These are phyloP conservation scores for Mastomys natalensis DNA, from an alignment of 2,113 vertebrate species.

Conservation along the genomic window DNA sequence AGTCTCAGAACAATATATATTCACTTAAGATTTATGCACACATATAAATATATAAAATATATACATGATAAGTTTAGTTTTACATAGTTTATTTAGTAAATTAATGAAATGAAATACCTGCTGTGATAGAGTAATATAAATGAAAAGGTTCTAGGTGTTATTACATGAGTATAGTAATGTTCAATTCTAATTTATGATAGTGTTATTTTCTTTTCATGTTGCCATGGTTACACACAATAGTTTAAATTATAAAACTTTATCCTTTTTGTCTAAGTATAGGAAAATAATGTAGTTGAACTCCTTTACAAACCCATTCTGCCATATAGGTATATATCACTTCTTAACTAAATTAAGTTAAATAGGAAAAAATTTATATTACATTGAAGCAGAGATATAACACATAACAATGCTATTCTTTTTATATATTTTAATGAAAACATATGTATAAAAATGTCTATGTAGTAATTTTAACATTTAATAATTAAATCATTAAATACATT, in stretches of 20 bases:
- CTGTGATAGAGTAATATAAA: not conserved
- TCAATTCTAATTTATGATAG: not conserved
- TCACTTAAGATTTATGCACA: not conserved
- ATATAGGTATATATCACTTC: not conserved
- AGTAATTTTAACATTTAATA: not conserved
- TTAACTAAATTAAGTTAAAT: not conserved
- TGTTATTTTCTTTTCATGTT: not conserved
- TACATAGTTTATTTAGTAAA: not conserved
- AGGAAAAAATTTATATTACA: not conserved
- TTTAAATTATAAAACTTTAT: not conserved
- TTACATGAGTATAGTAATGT: not conserved
- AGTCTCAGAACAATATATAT: not conserved
- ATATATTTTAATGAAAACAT: not conserved
- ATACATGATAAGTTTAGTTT: not conserved
- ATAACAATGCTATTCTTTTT: not conserved
- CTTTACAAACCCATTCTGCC: not conserved
- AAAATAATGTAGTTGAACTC: not conserved
- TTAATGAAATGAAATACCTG: not conserved
- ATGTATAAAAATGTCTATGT: not conserved
- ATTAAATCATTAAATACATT: not conserved
- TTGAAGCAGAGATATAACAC: not conserved
- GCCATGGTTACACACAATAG: not conserved
- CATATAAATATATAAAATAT: not conserved
- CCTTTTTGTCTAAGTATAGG: not conserved
- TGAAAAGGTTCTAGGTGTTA: not conserved